Percentiles rank a stretch among this genome's conserved stretches.
These are phyloP conservation scores for Eunapius fragilis DNA, from an alignment of 37 sponge, comb jelly and placozoan genomes.

Conservation along the genomic window DNA sequence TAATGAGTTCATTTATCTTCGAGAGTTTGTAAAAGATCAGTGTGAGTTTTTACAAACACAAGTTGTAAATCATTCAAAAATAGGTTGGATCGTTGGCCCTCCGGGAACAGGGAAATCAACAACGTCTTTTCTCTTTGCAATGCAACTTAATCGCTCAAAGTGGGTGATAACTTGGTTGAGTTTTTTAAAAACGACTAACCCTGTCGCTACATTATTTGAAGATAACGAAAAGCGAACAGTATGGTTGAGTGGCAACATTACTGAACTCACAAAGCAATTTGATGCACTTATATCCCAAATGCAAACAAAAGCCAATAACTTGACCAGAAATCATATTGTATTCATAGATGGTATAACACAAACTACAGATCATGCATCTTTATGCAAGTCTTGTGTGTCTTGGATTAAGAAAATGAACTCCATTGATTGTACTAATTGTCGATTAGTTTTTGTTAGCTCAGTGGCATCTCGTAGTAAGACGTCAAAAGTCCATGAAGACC, in stretches of 20 bases:
- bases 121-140: neutral
- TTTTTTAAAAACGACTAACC: neutral
- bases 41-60: no score
- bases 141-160: neutral
- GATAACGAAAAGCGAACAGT: neutral
- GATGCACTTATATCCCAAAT: neutral
- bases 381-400: neutral
- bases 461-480: neutral
- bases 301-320: no score
- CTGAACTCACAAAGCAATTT: neutral
- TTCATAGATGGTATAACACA: neutral
- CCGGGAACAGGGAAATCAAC: neutral
- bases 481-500: neutral
- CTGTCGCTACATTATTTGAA: neutral
- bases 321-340: no score
- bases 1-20: no score
- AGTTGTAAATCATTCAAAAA: neutral
- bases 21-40: no score
- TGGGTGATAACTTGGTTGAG: neutral
- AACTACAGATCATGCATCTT: neutral
- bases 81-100: neutral
- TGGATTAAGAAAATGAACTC: neutral
- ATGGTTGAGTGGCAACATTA: neutral
- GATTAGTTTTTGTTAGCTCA: neutral
- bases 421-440: neutral